Evolutionary conservation across 2,888 invertebrate species (phyloP).

Genomic region (Caenorhabditis afra): DNA sequence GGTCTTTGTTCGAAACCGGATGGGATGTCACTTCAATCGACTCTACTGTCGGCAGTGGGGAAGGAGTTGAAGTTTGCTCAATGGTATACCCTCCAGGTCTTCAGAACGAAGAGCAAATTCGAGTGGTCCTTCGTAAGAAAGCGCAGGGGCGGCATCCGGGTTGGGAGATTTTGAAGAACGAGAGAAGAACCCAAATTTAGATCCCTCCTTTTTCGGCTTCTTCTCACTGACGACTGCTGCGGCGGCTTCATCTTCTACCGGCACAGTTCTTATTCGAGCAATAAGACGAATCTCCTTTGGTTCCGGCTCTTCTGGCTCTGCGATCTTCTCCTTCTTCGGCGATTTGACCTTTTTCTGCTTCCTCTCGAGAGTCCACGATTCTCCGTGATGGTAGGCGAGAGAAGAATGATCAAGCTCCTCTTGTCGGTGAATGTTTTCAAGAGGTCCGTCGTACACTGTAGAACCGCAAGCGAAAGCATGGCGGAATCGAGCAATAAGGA

Average conservation of each 20-base stretch:
- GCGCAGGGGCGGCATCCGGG: no score
- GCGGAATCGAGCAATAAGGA: conserved; percentile 45
- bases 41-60: conserved; percentile 21
- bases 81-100: conserved; percentile 44
- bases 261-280: conserved; percentile 44
- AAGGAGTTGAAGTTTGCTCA: no score
- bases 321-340: conserved; percentile 36
- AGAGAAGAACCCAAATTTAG: conserved; percentile 41
- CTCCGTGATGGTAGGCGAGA: conserved; percentile 57
- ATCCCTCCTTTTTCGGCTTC: no score
- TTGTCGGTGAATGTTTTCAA: conserved; percentile 32
- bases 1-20: conserved; percentile 15
- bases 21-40: conserved; percentile 18
- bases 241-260: conserved; percentile 7
- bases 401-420: conserved; percentile 31
- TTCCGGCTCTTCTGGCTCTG: no score
- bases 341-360: conserved; percentile 24
- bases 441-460: conserved; percentile 27
- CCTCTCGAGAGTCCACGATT: conserved; percentile 36
- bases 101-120: conserved; percentile 26
- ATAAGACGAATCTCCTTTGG: conserved; percentile 58
- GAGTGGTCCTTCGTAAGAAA: conserved; percentile 31
- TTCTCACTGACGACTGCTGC: background rate
- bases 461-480: conserved; percentile 45
- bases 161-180: no score